Evolutionary conservation across 2,888 invertebrate species (phyloP).

Genomic region (Lasioglossum villosulum): DNA sequence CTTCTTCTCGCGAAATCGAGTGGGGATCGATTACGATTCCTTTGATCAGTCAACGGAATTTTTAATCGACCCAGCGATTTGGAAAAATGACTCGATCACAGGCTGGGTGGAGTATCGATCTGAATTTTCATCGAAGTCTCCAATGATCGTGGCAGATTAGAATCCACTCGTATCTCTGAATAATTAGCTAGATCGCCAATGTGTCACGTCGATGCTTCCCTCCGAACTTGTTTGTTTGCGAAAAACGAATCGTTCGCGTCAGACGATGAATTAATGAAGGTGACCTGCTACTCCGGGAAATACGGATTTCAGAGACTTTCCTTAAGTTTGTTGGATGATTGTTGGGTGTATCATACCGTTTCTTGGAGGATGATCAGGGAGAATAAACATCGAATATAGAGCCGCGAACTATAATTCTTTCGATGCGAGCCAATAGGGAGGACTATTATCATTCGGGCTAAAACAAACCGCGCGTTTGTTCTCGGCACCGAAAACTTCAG

Average conservation of each 20-base stretch:
- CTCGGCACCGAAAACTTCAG: constrained; percentile 4
- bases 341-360: neutral
- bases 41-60: constrained; percentile 13
- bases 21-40: constrained; percentile 58
- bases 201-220: neutral
- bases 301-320: neutral
- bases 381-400: neutral
- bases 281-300: constrained; percentile 2
- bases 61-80: constrained; percentile 1
- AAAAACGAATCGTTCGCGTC: constrained; percentile 42
- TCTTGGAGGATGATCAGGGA: neutral
- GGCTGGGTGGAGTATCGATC: neutral
- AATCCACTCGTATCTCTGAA: neutral
- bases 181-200: neutral
- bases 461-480: constrained; percentile 47
- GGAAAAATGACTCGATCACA: constrained; percentile 7
- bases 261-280: constrained; percentile 7
- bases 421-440: neutral
- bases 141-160: neutral
- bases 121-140: neutral
- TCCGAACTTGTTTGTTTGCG: constrained; percentile 32
- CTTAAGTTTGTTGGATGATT: neutral
- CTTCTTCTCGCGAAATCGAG: constrained; percentile 61
- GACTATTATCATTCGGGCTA: constrained; percentile 46
- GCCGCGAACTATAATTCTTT: constrained; percentile 11